A percentile compares a stretch with the other conserved stretches of the same genome.
Conservation (phyloP, 2,888 invertebrate species). For the Pheosia gnoma region DNA sequence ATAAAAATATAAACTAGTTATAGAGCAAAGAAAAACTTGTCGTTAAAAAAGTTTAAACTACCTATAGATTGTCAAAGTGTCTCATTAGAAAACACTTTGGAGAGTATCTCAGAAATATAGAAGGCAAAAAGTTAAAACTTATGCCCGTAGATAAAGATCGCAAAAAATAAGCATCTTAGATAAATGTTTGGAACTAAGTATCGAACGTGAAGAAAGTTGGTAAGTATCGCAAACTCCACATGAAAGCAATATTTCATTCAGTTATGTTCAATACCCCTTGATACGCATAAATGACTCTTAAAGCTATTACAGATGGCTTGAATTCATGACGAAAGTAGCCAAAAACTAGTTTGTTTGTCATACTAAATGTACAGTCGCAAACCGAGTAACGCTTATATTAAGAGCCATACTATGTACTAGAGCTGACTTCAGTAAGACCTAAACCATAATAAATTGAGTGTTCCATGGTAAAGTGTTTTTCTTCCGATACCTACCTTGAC, state of each 20-base stretch:
- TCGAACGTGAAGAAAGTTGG: background rate
- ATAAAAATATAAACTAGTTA: background rate
- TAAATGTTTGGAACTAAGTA: background rate
- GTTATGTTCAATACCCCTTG: background rate
- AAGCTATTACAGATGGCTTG: background rate
- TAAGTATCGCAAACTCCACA: background rate
- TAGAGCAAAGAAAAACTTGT: too few relatives aligned
- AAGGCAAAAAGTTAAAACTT: background rate
- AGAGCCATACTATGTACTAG: too few relatives aligned
- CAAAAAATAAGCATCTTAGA: background rate
- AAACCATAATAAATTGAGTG: too few relatives aligned
- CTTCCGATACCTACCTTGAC: too few relatives aligned
- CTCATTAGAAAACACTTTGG: background rate
- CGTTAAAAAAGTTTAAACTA: background rate
- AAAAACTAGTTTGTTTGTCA: background rate
- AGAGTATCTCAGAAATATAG: background rate
- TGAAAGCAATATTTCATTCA: background rate
- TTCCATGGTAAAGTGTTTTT: too few relatives aligned
- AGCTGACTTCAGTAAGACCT: too few relatives aligned
- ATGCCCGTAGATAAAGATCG: background rate
- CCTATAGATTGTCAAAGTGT: background rate
- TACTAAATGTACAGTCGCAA: too few relatives aligned
- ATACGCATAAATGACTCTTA: background rate
- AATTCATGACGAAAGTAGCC: background rate
- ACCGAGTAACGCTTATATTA: too few relatives aligned